Conservation (phyloP, 2,113 vertebrate genomes). For the Phaetusa simplex region DNA sequence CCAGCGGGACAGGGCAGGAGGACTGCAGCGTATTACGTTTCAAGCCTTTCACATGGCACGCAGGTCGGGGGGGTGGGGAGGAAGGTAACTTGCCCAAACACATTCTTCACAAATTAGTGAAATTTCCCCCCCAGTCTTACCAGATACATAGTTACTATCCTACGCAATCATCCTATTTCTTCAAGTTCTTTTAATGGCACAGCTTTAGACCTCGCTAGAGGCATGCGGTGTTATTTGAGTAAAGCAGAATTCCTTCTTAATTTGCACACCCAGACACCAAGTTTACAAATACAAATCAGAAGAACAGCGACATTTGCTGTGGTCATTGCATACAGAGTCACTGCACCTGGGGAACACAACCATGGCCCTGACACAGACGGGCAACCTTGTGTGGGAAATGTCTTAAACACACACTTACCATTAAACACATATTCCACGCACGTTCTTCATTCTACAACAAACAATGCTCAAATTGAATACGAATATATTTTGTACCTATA, state of each 20-base stretch:
- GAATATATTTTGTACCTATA: neutral
- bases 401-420: neutral
- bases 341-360: neutral
- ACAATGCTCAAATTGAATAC: neutral
- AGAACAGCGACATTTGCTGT: neutral
- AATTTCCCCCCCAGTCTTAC: neutral
- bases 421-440: neutral
- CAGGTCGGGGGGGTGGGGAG: neutral
- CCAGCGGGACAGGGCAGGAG: neutral
- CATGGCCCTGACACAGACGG: neutral
- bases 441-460: neutral
- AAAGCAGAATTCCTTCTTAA: neutral
- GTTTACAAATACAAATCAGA: neutral
- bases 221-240: neutral
- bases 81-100: neutral
- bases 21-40: accelerated
- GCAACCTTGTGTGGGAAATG: neutral
- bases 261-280: neutral
- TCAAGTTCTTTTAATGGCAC: neutral
- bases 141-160: neutral
- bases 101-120: neutral
- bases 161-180: neutral
- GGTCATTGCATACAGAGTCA: accelerated
- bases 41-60: accelerated
- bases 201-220: neutral